Percentiles rank a stretch among this genome's conserved stretches.
Conservation (phyloP, 2,113 vertebrate genomes). For the Ranitomeya imitator region DNA sequence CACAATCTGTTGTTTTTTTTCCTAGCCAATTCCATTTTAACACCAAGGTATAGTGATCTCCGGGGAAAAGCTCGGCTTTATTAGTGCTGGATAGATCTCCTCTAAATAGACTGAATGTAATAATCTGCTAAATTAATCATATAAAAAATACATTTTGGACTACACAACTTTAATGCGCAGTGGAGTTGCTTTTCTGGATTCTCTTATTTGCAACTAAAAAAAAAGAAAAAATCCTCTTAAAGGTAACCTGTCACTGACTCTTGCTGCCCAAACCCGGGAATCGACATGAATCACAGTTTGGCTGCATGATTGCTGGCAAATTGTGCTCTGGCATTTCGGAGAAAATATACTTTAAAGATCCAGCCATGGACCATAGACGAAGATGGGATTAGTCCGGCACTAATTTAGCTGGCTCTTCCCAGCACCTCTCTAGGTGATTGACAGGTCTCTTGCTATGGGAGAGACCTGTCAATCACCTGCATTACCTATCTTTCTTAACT, state of each 20-base stretch:
- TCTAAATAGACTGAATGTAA: neutral
- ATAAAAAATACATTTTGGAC: neutral
- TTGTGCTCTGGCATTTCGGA: no score
- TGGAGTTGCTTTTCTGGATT: neutral
- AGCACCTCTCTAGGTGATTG: no score
- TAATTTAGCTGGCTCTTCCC: no score
- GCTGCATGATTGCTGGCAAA: no score
- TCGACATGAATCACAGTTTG: no score
- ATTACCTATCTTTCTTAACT: no score
- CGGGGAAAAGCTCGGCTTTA: neutral
- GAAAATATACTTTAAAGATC: no score
- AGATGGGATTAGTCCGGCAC: no score
- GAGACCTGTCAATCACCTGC: no score
- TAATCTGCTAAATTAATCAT: neutral
- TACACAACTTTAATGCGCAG: neutral
- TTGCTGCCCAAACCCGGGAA: no score
- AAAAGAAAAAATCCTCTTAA: neutral
- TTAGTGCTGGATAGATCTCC: constrained; percentile 3
- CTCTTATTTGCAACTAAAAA: neutral
- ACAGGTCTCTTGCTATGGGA: no score
- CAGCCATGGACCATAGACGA: no score
- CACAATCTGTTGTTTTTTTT: constrained; percentile 14
- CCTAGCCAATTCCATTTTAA: constrained; percentile 21
- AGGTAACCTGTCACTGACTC: neutral
- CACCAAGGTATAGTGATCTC: neutral